phyloP scores from a whole-genome alignment of 2,888 invertebrate genomes.

The Lampropteryx suffumata region DNA sequence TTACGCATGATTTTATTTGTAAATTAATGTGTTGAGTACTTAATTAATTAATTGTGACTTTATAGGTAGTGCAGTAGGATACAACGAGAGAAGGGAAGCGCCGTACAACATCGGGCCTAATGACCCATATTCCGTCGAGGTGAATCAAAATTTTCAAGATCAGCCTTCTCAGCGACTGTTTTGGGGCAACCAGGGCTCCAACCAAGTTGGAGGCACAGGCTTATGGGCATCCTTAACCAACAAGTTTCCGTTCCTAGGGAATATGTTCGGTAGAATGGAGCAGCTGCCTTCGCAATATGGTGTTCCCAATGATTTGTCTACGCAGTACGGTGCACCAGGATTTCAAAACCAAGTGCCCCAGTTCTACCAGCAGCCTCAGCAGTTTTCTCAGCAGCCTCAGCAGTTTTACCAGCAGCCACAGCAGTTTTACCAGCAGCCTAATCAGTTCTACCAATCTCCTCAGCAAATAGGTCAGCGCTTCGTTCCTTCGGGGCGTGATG shows the following conservation, averaged over 20 bases:
- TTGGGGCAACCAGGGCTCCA: slow-evolving; percentile 68
- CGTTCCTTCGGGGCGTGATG: slow-evolving; percentile 59
- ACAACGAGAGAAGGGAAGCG: slow-evolving; percentile 64
- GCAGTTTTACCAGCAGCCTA: slow-evolving; percentile 40
- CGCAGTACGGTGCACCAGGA: slow-evolving; percentile 34
- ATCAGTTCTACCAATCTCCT: slow-evolving; percentile 25
- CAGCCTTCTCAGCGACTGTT: slow-evolving; percentile 69
- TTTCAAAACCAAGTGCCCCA: slow-evolving; percentile 41
- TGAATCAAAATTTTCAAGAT: slow-evolving; percentile 47
- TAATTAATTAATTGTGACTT: slow-evolving; percentile 31
- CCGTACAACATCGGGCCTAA: slow-evolving; percentile 65
- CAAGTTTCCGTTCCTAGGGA: slow-evolving; percentile 71
- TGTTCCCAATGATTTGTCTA: slow-evolving; percentile 43
- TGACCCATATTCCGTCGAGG: slow-evolving; percentile 58
- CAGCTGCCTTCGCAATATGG: slow-evolving; percentile 59
- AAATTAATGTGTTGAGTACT: slow-evolving; percentile 3
- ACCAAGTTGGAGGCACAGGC: slow-evolving; percentile 74
- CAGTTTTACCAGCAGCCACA: slow-evolving; percentile 40
- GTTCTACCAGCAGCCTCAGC: slow-evolving; percentile 37
- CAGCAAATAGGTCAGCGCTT: slow-evolving; percentile 49
- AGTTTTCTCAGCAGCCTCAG: slow-evolving; percentile 34
- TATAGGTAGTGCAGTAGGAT: slow-evolving; percentile 66
- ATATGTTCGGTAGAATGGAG: slow-evolving; percentile 74
- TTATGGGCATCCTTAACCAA: slow-evolving; percentile 70
- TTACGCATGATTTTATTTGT: neutral